Conservation (phyloP, 1,140 invertebrate genomes). For the Drosophila ohnishii region DNA sequence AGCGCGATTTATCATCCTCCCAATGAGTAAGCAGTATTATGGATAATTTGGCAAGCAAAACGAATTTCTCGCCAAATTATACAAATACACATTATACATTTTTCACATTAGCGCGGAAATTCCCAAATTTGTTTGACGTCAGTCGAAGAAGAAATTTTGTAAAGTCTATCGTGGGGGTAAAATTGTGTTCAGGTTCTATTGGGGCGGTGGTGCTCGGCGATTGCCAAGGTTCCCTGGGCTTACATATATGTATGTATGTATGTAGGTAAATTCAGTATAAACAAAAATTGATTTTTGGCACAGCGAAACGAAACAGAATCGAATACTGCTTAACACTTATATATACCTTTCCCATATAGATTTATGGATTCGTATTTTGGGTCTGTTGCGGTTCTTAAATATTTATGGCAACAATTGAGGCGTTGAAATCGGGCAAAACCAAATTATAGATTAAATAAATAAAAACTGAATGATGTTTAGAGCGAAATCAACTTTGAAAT, state of each 20-base stretch:
- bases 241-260: conserved; percentile 22
- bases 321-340: conserved; percentile 28
- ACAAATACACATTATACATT: conserved; percentile 31
- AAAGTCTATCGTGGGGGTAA: conserved; percentile 24
- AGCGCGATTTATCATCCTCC: conserved; percentile 10
- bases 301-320: conserved; percentile 22
- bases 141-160: conserved; percentile 40
- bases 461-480: not conserved
- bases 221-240: conserved; percentile 33
- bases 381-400: conserved; percentile 8
- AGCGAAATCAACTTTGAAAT: conserved; percentile 2
- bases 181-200: conserved; percentile 25
- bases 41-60: conserved; percentile 22
- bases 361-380: conserved; percentile 21
- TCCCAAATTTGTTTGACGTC: conserved; percentile 66
- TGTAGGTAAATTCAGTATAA: conserved; percentile 34
- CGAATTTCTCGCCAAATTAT: conserved; percentile 41
- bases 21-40: conserved; percentile 53
- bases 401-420: conserved; percentile 32
- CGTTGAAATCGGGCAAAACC: conserved; percentile 27
- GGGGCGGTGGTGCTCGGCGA: conserved; percentile 7
- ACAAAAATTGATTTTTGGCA: conserved; percentile 51
- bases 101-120: conserved; percentile 66
- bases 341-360: conserved; percentile 5
- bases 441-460: conserved; percentile 29